Evolutionary conservation across 2,888 invertebrate genomes (phyloP), one percentile per base, ranked within the genome.

Genomic region (Arrhopalites spinosus): DNA sequence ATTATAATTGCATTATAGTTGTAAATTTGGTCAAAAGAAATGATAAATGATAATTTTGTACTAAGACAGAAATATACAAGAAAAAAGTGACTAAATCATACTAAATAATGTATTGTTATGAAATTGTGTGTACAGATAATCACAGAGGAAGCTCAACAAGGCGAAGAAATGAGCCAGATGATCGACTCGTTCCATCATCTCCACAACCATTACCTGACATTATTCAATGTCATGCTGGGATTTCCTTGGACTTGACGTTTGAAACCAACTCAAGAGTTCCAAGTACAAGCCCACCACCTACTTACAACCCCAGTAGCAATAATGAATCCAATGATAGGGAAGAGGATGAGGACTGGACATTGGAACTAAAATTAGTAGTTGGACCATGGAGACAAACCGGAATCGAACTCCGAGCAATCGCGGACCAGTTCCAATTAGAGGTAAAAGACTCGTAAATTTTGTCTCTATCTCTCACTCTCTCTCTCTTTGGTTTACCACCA

Each of bases 161-260:
- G n/a, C 50, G 13, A 8, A 47, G 68, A 47, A 30, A 30, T n/a
- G 30, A 59, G 5, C 45, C 25, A 29, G 68, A 68, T 43, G 53
- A 17, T 53, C n/a, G n/a, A 20, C 3, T 53, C 17, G 30, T 36
- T 70, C 50, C 73, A 61, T 25, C 36, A 25, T 50, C 74, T 13
- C 43, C 27, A 43, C 30, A 36, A 15, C 64, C 78, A 15, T 73
- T 79, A 17, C 79, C 79, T 11, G 79, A 79, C 68, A 56, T 79
- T 1, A 53, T 79, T 47, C 66, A 78, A 50, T 79, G 79, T 66
- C 75, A 78, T 23, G 50, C 73, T 15, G 79, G 77, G 8, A 23
- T 76, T 23, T 78, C 79, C 23, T 15, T 79, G 29, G 75, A 75
- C 50, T 11, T 75, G 11, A 75, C 69, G 15, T 68, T 69, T 47